Evolutionary conservation across 2,113 vertebrate genomes (phyloP).

Genomic region (Rana temporaria): DNA sequence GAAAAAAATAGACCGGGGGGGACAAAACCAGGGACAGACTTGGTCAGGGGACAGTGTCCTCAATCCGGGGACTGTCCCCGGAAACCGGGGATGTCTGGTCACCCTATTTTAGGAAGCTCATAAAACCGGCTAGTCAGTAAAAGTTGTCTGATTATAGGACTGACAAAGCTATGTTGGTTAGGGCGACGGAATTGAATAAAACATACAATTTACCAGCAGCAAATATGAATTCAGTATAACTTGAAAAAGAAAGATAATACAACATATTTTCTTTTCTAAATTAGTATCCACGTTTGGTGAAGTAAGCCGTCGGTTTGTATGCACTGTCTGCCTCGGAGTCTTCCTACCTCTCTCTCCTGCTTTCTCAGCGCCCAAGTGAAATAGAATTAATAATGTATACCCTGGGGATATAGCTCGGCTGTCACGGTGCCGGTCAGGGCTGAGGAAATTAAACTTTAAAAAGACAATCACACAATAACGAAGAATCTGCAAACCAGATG

Average conservation of each 20-base stretch:
- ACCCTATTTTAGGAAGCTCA: too few species aligned
- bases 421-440: constrained; percentile 45
- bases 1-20: too few species aligned
- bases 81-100: too few species aligned
- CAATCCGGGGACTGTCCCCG: too few species aligned
- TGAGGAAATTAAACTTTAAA: constrained; percentile 54
- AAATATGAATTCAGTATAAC: not conserved
- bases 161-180: not conserved
- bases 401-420: constrained; percentile 43
- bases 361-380: constrained; percentile 38
- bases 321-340: constrained; percentile 36
- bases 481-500: constrained; percentile 44
- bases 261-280: constrained; percentile 42
- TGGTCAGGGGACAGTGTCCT: too few species aligned
- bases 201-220: not conserved
- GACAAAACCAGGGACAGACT: too few species aligned
- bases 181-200: not conserved
- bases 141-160: not conserved
- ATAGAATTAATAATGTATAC: constrained; percentile 53
- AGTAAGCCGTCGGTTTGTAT: constrained; percentile 14
- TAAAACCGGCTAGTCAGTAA: not conserved
- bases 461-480: constrained; percentile 49
- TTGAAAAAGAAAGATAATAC: constrained; percentile 28
- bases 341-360: constrained; percentile 38
- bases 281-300: constrained; percentile 41